Percentiles rank a stretch among this genome's conserved stretches.
These are phyloP conservation scores for Polyergus mexicanus DNA, from an alignment of 1,140 invertebrate genomes.

Conservation along the genomic window DNA sequence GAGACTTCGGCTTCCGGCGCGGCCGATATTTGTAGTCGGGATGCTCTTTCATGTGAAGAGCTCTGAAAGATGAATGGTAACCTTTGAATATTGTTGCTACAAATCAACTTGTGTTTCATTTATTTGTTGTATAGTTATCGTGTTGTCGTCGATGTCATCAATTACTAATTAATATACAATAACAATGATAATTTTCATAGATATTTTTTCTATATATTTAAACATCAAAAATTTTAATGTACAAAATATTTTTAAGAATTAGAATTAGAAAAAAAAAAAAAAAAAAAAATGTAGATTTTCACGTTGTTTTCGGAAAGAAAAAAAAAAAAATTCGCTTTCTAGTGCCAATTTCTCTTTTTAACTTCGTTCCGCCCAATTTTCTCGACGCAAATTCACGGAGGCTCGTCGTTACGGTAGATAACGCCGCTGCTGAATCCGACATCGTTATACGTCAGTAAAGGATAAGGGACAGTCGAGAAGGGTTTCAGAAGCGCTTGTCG, in stretches of 20 bases:
- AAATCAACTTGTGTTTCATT: background rate
- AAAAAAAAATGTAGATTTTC: background rate
- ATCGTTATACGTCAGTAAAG: slow-evolving; percentile 38
- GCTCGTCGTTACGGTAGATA: slow-evolving; percentile 40
- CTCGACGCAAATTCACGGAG: slow-evolving; percentile 9
- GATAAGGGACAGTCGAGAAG: slow-evolving; percentile 4
- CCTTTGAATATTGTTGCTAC: background rate
- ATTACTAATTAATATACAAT: too few relatives aligned
- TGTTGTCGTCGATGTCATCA: background rate
- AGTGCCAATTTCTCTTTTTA: slow-evolving; percentile 28
- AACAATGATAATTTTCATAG: too few relatives aligned
- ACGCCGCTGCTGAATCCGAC: slow-evolving; percentile 23
- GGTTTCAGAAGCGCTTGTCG: slow-evolving; percentile 26
- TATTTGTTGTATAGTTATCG: background rate
- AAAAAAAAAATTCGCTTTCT: background rate
- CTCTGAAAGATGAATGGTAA: slow-evolving; percentile 88
- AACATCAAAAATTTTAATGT: too few relatives aligned
- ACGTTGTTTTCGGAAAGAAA: too few relatives aligned
- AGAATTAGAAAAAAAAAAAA: too few relatives aligned
- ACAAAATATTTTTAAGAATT: too few relatives aligned
- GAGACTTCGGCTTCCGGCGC: slow-evolving; percentile 94
- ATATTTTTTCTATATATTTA: too few relatives aligned
- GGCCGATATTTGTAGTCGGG: slow-evolving; percentile 98
- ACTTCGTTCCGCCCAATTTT: slow-evolving; percentile 19
- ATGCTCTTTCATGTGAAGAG: slow-evolving; percentile 98